Conservation (phyloP, 2,888 invertebrate genomes). For the Dicranocentrus wangi region DNA sequence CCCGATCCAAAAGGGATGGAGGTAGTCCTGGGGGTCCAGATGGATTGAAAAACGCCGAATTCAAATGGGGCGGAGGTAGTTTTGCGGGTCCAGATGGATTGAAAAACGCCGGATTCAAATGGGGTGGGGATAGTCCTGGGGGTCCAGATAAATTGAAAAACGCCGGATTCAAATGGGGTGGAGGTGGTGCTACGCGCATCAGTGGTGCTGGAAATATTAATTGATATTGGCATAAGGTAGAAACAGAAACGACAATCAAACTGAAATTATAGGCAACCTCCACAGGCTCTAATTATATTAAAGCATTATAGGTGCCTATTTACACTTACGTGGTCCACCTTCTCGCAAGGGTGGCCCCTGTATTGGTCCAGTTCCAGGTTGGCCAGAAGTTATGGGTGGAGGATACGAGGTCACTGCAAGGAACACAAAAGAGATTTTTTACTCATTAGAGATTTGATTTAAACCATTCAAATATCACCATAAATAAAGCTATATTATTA, state of each 20-base stretch:
- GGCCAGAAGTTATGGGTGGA: constrained; percentile 75
- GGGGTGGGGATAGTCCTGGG: constrained; percentile 85
- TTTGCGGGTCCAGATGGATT: constrained; percentile 77
- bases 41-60: constrained; percentile 92
- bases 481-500: neutral
- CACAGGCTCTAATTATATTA: too few species aligned
- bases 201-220: constrained; percentile 74
- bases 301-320: too few species aligned
- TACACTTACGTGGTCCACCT: constrained; percentile 65
- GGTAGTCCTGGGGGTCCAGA: constrained; percentile 78
- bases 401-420: constrained; percentile 73
- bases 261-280: too few species aligned
- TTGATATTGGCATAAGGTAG: neutral
- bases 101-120: too few species aligned
- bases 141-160: too few species aligned
- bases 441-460: neutral
- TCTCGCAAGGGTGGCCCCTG: constrained; percentile 60
- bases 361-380: constrained; percentile 54
- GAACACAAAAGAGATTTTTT: neutral
- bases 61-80: too few species aligned
- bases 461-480: neutral
- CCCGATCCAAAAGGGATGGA: too few species aligned
- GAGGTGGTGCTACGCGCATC: constrained; percentile 80
- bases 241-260: neutral
- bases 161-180: constrained; percentile 97